Evolutionary conservation across 2,113 vertebrate genomes (phyloP).

Genomic region (Pelmatolapia mariae): DNA sequence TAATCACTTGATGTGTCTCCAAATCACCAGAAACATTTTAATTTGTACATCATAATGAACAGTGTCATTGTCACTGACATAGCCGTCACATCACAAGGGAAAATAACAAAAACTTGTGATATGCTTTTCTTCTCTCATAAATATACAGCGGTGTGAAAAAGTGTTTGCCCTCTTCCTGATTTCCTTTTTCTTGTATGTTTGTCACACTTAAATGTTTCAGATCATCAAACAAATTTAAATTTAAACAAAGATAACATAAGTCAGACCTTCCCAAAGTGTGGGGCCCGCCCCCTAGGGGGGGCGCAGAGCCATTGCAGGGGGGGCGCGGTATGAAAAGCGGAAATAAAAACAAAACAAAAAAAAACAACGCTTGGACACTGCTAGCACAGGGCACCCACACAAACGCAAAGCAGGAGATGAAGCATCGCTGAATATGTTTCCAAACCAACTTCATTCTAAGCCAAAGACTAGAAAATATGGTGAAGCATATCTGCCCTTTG

Average conservation of each 20-base stretch:
- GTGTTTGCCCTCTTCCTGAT: background rate
- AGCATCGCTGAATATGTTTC: too few species aligned
- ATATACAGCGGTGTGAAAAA: background rate
- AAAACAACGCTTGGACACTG: too few species aligned
- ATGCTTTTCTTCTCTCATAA: background rate
- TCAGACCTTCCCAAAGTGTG: too few species aligned
- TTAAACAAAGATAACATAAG: background rate
- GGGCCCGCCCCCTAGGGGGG: too few species aligned
- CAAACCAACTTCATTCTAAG: too few species aligned
- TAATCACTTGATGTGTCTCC: background rate
- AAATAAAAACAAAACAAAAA: too few species aligned
- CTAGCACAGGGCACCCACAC: too few species aligned
- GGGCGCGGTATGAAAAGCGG: too few species aligned
- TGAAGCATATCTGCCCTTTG: too few species aligned
- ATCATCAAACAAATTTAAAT: background rate
- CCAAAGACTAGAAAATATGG: too few species aligned
- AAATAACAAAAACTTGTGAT: background rate
- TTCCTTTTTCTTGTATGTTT: background rate
- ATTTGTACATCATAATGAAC: background rate
- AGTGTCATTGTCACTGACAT: background rate
- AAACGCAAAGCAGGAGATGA: too few species aligned
- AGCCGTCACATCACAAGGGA: background rate
- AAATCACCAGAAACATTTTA: background rate
- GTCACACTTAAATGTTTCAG: background rate
- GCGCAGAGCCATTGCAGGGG: too few species aligned